Evolutionary conservation across 1,140 invertebrate species (phyloP).

Genomic region (Lepidostoma basale): DNA sequence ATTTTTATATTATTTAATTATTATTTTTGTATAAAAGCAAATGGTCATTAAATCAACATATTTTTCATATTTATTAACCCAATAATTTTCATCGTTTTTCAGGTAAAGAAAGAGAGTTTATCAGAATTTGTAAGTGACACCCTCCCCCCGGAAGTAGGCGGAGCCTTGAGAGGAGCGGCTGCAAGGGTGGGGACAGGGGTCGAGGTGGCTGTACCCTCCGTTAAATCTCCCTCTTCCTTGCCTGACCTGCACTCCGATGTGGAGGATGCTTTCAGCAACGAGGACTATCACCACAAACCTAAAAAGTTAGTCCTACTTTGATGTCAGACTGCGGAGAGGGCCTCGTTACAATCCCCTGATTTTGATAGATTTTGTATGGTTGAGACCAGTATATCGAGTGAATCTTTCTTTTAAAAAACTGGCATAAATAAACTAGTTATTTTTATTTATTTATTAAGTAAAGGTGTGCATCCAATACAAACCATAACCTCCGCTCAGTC

Average conservation of each 20-base stretch:
- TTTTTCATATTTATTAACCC: no score
- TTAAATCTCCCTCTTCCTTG: conserved; percentile 39
- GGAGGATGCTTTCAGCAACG: conserved; percentile 43
- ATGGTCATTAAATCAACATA: neutral
- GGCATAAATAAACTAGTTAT: no score
- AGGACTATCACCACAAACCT: conserved; percentile 36
- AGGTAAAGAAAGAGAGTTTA: conserved; percentile 41
- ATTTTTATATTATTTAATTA: no score
- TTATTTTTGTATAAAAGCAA: no score
- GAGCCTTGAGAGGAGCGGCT: conserved; percentile 13
- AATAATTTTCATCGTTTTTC: no score
- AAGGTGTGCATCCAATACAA: no score
- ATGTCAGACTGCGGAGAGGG: no score
- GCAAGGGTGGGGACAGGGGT: neutral
- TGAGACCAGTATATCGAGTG: neutral
- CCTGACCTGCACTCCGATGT: conserved; percentile 43
- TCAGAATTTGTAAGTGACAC: conserved; percentile 35
- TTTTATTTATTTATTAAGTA: no score
- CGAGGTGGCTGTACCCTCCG: neutral
- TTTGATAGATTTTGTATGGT: no score
- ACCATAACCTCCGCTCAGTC: no score
- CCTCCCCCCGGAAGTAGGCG: conserved; percentile 8
- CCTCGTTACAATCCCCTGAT: no score
- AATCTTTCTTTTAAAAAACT: no score
- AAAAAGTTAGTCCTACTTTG: conserved; percentile 43